Evolutionary conservation across 2,888 invertebrate species (phyloP).

Genomic region (Dendrolimus houi): DNA sequence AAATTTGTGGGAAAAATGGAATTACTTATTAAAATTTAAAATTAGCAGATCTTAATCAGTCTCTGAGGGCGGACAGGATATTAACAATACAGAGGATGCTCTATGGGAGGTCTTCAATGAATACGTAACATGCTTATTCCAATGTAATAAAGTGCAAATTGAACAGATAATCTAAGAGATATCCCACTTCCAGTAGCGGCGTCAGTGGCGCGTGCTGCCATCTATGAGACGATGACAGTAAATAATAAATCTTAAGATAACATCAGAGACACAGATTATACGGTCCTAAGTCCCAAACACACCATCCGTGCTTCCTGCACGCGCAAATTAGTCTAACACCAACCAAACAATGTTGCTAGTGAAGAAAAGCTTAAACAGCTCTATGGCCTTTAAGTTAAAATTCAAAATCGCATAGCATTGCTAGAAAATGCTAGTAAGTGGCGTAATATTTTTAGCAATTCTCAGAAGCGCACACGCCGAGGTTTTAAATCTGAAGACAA

Average conservation of each 20-base stretch:
- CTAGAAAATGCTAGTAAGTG: conserved; percentile 30
- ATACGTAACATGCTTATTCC: conserved; percentile 18
- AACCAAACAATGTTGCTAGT: conserved; percentile 37
- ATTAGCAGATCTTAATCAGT: conserved; percentile 2
- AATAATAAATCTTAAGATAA: conserved; percentile 73
- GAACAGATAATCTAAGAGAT: conserved; percentile 12
- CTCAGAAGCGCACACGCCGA: conserved; percentile 57
- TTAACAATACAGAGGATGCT: conserved; percentile 6
- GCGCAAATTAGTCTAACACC: conserved; percentile 68
- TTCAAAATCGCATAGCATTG: conserved; percentile 19
- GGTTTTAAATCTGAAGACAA: conserved; percentile 47
- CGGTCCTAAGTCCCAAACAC: conserved; percentile 64
- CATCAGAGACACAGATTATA: conserved; percentile 73
- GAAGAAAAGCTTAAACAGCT: conserved; percentile 19
- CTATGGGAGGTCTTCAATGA: conserved; percentile 37
- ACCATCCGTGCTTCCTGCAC: conserved; percentile 72
- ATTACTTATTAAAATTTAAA: too few relatives aligned
- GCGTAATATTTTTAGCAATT: conserved; percentile 66
- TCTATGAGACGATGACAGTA: conserved; percentile 68
- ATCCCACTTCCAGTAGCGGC: conserved; percentile 30
- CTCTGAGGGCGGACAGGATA: conserved; percentile 8
- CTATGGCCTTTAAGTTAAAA: conserved; percentile 27
- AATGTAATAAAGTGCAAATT: conserved; percentile 27
- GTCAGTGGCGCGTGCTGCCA: conserved; percentile 69
- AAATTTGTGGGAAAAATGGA: too few relatives aligned